phyloP scores from a whole-genome alignment of 1,140 invertebrate genomes.

The Antheraea pernyi region DNA sequence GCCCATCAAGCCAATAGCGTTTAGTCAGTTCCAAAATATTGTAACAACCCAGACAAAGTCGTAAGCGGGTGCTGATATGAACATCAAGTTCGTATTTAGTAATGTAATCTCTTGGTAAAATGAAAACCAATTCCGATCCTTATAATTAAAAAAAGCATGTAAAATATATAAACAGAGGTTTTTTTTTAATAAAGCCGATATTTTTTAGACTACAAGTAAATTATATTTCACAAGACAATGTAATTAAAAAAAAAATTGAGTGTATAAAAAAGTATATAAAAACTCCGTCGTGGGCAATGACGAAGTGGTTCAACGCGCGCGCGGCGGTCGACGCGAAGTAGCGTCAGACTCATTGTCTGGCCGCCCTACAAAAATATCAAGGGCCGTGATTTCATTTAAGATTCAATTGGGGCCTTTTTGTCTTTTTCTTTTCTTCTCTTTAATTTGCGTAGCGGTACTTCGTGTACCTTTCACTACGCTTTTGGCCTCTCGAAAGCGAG shows the following conservation, averaged over 20 bases:
- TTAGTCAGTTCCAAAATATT: too few relatives aligned
- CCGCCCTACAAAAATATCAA: constrained; percentile 21
- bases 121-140: too few relatives aligned
- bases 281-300: constrained; percentile 4
- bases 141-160: not conserved
- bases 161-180: not conserved
- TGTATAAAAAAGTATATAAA: constrained; percentile 12
- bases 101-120: too few relatives aligned
- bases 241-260: constrained; percentile 6
- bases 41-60: too few relatives aligned
- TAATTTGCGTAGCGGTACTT: constrained; percentile 7
- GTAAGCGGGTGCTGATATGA: too few relatives aligned
- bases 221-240: constrained; percentile 7
- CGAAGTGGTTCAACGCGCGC: not conserved
- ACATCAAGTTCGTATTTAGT: too few relatives aligned
- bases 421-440: constrained; percentile 14
- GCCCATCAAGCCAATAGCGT: too few relatives aligned
- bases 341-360: constrained; percentile 13
- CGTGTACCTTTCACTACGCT: constrained; percentile 7
- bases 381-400: constrained; percentile 22
- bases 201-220: constrained; percentile 9
- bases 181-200: not conserved
- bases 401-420: constrained; percentile 22
- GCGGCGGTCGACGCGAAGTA: not conserved
- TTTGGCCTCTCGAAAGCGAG: not conserved